These are phyloP conservation scores for Sparidentex hasta DNA, from an alignment of 2,797 vertebrate genomes.

Conservation along the genomic window DNA sequence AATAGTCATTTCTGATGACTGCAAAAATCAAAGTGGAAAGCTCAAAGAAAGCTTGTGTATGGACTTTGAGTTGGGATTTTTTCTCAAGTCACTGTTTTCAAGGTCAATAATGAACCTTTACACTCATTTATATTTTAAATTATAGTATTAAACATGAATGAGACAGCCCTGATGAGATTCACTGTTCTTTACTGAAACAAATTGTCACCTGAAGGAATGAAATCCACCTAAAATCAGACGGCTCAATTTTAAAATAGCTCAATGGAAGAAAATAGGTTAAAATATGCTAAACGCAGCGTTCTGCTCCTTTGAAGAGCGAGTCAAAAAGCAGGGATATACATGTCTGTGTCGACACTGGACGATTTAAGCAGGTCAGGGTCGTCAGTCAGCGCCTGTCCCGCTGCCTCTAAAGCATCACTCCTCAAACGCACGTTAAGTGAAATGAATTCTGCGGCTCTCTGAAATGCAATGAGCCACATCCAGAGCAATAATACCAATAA, in stretches of 20 bases:
- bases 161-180: neutral
- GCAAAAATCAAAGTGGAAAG: neutral
- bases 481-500: constrained; percentile 84
- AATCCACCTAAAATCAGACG: neutral
- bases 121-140: neutral
- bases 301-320: constrained; percentile 18
- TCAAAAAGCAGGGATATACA: constrained; percentile 18
- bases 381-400: constrained; percentile 29
- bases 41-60: neutral
- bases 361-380: constrained; percentile 65
- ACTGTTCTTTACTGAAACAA: neutral
- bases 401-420: constrained; percentile 61
- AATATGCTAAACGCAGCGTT: neutral
- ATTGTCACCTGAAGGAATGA: neutral
- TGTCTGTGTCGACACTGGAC: constrained; percentile 37
- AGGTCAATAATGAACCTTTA: neutral
- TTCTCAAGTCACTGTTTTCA: neutral
- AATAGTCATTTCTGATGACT: neutral
- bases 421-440: constrained; percentile 74
- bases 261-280: neutral
- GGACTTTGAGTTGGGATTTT: neutral
- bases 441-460: constrained; percentile 75
- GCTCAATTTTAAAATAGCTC: neutral
- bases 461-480: constrained; percentile 82
- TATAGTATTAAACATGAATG: neutral